phyloP scores from a whole-genome alignment of 2,113 vertebrate genomes.

The Oryzias celebensis region DNA sequence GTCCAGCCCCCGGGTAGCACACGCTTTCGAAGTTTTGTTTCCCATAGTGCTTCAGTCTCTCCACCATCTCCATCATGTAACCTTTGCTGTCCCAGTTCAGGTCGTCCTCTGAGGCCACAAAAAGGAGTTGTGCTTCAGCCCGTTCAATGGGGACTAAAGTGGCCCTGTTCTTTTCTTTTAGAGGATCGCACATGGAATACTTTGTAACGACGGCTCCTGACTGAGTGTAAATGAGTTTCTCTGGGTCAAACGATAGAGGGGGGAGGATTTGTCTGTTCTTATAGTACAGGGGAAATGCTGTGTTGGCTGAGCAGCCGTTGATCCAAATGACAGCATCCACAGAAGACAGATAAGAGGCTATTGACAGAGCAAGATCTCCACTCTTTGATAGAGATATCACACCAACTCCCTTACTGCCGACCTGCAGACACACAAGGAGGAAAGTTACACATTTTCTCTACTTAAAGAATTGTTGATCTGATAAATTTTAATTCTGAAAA shows the following conservation, averaged over 20 bases:
- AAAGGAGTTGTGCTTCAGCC: slow-evolving; percentile 72
- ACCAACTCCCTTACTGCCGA: slow-evolving; percentile 79
- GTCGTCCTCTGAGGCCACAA: slow-evolving; percentile 73
- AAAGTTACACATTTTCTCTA: not conserved
- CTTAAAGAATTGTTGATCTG: too few species aligned
- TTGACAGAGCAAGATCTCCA: slow-evolving; percentile 82
- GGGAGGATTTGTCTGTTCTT: slow-evolving; percentile 59
- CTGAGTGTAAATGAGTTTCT: slow-evolving; percentile 53
- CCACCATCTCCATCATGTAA: slow-evolving; percentile 55
- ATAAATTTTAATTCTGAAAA: too few species aligned
- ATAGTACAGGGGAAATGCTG: not conserved
- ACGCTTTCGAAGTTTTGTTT: slow-evolving; percentile 65
- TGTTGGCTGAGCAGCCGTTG: slow-evolving; percentile 74
- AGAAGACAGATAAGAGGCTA: slow-evolving; percentile 85
- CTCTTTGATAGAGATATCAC: slow-evolving; percentile 86
- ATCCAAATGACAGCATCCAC: slow-evolving; percentile 82
- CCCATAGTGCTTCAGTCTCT: slow-evolving; percentile 59
- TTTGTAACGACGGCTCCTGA: slow-evolving; percentile 76
- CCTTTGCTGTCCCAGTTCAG: slow-evolving; percentile 74
- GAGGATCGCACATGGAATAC: slow-evolving; percentile 69
- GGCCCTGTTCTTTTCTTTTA: slow-evolving; percentile 55
- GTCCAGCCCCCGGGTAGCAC: slow-evolving; percentile 40
- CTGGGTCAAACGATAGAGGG: slow-evolving; percentile 23
- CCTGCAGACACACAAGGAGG: slow-evolving; percentile 54
- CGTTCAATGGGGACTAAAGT: slow-evolving; percentile 74